Evolutionary conservation across 2,888 invertebrate species (phyloP), one percentile per base, ranked within the genome.

Genomic region (Watsonalla binaria): DNA sequence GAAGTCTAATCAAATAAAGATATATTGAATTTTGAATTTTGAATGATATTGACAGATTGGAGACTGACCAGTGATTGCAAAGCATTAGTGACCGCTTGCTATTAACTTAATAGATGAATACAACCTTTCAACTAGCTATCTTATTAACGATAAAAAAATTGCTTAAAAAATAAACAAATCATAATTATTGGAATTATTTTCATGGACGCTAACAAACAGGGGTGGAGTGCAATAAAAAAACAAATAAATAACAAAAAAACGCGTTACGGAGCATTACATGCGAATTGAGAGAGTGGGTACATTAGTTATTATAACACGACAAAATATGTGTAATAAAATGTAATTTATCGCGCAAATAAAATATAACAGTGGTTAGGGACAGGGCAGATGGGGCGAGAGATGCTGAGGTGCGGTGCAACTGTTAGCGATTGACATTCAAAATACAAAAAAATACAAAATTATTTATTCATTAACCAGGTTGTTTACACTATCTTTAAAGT

Each of bases 301-400:
- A 91, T 91, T 91, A 91, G 90, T 91, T 91, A 90, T 91, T 90
- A 90, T 91, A 91, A 89, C 91, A 90, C 91, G 89, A 90, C 91
- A 91, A 91, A 91, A 91, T 91, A 91, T 91, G 90, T 90, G 91
- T 87, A 91, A 91, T 91, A 91, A 91, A 91, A 91, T 67, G 84
- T 88, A 83, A 91, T 91, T 91, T 91, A 91, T 91, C 77, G 84
- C 76, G 70, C 84, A 90, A 90, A 91, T 91, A 91, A 91, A 91
- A 90, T 90, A 90, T 90, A 88, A 87, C 86, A 83, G 88, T 80
- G 89, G 90, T 88, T 87, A 85, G 89, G 84, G 84, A 86, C 75
- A n/a, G n/a, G 87, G 90, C 90, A 89, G 89, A 89, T 88, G 89
- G 88, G 88, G 86, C 84, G 80, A 78, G 70, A 70, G 76, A 69